Evolutionary conservation across 2,888 invertebrate genomes (phyloP).

Genomic region (Eupithecia abbreviata): DNA sequence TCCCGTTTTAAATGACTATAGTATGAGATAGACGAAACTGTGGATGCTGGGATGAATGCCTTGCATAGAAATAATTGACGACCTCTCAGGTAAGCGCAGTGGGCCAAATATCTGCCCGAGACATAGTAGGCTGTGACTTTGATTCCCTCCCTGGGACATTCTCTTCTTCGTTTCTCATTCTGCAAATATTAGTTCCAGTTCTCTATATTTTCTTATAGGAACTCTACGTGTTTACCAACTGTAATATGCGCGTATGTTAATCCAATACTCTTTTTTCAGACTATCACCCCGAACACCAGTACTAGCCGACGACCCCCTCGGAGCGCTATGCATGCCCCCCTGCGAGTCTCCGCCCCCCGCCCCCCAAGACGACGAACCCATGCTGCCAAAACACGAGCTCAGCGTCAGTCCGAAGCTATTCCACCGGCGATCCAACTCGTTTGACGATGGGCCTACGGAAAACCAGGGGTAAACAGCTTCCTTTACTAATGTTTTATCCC

Average conservation of each 20-base stretch:
- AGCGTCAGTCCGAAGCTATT: slow-evolving; percentile 89
- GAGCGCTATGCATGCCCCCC: slow-evolving; percentile 85
- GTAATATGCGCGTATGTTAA: neutral
- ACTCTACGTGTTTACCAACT: neutral
- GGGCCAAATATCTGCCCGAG: too few species aligned
- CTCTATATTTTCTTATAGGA: neutral
- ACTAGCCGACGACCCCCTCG: slow-evolving; percentile 95
- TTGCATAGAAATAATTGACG: too few species aligned
- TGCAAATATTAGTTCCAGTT: neutral
- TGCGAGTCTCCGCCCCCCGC: slow-evolving; percentile 46
- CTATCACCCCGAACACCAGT: slow-evolving; percentile 92
- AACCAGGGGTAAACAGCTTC: slow-evolving; percentile 74
- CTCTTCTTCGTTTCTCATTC: too few species aligned
- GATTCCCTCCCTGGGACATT: too few species aligned
- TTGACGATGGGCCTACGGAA: slow-evolving; percentile 81
- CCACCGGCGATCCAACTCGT: slow-evolving; percentile 78
- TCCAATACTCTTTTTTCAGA: slow-evolving; percentile 61
- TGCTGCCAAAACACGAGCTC: slow-evolving; percentile 73
- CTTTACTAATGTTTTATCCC: slow-evolving; percentile 44
- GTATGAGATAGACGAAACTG: too few species aligned
- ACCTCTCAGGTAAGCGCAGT: neutral
- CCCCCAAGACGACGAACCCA: slow-evolving; percentile 51
- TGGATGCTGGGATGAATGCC: too few species aligned
- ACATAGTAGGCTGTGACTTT: too few species aligned
- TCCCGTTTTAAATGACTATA: too few species aligned